Base-by-base conservation (phyloP, 2,797 vertebrate species). In the Arrhamphus sclerolepis region DNA sequence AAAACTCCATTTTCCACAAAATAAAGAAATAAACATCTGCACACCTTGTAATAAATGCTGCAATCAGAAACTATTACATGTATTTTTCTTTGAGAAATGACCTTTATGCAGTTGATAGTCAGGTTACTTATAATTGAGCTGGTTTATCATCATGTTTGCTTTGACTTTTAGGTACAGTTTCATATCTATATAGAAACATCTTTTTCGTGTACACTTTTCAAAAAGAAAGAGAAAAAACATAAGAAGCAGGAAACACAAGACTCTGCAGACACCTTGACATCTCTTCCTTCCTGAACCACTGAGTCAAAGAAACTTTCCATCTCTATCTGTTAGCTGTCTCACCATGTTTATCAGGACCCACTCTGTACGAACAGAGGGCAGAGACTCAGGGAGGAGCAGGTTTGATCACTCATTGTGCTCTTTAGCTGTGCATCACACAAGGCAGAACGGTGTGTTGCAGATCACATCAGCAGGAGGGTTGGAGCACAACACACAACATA, bases 381-480 rank as follows among this genome's bases (percentile, higher is more conserved):
- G 66, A 8, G 46, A 49, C 70, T 64, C 56, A 31, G 49, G 49
- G 63, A 67, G 58, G 14, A 63, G 62, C 54, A 49, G 55, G 56
- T 77, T 82, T 81, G 70, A 79, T 62, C 75, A 69, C 52, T 71
- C 71, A 53, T 46, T 59, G 20, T 43, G 43, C 66, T 82, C 46
- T 58, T 54, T 40, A 24, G 63, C 43, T 49, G 41, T 46, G 63
- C 16, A 8, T 78, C 70, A 72, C 64, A 48, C 41, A 66, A 67
- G 77, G 26, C 55, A 53, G 46, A 41, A 39, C 39, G 43, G 63
- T 50, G 67, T 76, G 67, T 76, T 76, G 61, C 57, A 55, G 69
- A 66, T 85, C 58, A 26, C 65, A 76, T 77, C 55, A 73, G 63
- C 70, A 64, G 19, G 72, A 75, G 40, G 59, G 38, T 66, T 34